A percentile compares a stretch with the other conserved stretches of the same genome.
phyloP scores from a whole-genome alignment of 2,113 vertebrate species.

The Pomatorhinus ruficollis region DNA sequence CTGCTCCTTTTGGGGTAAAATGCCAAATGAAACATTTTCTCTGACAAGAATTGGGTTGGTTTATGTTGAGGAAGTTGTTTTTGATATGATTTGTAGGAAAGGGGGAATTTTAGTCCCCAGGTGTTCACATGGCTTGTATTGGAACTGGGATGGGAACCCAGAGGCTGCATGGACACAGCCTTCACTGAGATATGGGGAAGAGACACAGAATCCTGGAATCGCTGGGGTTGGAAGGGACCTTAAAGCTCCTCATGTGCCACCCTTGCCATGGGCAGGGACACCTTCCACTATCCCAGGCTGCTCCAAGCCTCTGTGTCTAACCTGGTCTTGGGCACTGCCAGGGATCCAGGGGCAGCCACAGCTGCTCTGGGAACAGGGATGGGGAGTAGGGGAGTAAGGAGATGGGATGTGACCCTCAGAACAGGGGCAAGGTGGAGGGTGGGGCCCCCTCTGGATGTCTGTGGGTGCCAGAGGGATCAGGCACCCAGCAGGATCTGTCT shows the following conservation, averaged over 20 bases:
- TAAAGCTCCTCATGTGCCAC: neutral
- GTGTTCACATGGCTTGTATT: neutral
- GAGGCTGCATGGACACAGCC: neutral
- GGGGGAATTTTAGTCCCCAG: neutral
- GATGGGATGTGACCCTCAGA: neutral
- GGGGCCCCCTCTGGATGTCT: neutral
- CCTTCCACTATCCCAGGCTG: neutral
- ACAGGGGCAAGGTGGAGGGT: neutral
- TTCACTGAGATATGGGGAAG: neutral
- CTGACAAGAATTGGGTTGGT: neutral
- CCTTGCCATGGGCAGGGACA: neutral
- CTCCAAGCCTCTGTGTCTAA: rapidly evolving
- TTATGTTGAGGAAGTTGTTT: neutral
- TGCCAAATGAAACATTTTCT: neutral
- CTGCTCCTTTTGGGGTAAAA: neutral
- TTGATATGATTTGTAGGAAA: neutral
- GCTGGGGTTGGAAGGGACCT: neutral
- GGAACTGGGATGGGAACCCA: neutral
- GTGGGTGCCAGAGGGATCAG: neutral
- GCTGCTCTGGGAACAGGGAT: neutral
- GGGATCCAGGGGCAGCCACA: neutral
- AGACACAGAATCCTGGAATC: neutral
- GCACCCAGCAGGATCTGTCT: neutral
- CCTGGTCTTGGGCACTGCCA: neutral
- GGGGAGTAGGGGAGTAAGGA: neutral